Base-by-base conservation (phyloP, 2,797 vertebrate species). In the Takifugu ocellatus region DNA sequence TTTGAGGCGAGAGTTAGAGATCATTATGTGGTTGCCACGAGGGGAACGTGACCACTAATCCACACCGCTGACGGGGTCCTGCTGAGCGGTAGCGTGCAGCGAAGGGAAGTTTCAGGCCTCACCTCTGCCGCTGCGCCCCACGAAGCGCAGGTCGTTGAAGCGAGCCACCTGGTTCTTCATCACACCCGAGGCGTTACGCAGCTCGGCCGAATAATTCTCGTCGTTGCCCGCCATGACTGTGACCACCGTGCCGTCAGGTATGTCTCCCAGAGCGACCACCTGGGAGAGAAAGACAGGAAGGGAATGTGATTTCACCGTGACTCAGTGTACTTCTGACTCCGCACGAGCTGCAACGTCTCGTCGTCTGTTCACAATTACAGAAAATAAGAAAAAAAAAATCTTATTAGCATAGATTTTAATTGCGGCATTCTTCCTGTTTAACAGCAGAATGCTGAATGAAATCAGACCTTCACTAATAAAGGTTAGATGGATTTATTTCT, bases 111-210 rank as follows among this genome's bases (percentile, higher is more conserved):
- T 87, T 77, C 25, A 33, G 75, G 59, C 73, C 94, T 89, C 91
- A 99, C 97, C 97, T 96, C 97, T 90, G 89, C 97, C 97, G 65
- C 97, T 99, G 84, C 97, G 93, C 85, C 97, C 97, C 81, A 99
- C 97, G 55, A 99, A 99, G 89, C 97, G 92, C 54, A 99, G 90
- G 87, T 99, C 97, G 59, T 99, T 99, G 92, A 99, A 99, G 52
- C 97, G 94, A 2, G 97, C 96, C 74, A 99, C 97, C 87, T 98
- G 97, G 86, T 98, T 99, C 92, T 99, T 98, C 95, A 99, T 98
- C 81, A 98, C 96, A 0, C 95, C 97, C 6, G 97, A 98, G 59
- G 97, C 97, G 6, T 99, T 99, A 49, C 97, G 92, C 79, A 98
- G 93, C 82, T 99, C 97, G 2, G 96, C 97, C 0, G 97, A 99